A percentile compares a stretch with the other conserved stretches of the same genome.
Evolutionary conservation across 2,113 vertebrate species (phyloP).

Genomic region (Pionites leucogaster): DNA sequence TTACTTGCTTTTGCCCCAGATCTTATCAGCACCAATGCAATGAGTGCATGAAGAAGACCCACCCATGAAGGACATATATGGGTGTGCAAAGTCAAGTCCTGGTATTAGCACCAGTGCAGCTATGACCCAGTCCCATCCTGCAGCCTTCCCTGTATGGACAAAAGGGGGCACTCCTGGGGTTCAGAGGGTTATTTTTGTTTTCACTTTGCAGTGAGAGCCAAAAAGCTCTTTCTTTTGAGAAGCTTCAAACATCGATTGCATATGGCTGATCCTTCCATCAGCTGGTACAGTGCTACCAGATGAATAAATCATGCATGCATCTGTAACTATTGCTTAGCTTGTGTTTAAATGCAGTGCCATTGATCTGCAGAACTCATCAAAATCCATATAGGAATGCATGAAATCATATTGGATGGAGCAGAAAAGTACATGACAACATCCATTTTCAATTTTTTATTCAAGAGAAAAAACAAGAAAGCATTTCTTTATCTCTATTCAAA

Average conservation of each 20-base stretch:
- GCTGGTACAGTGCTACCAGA: slow-evolving; percentile 38
- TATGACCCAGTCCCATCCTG: neutral
- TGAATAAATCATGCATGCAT: slow-evolving; percentile 29
- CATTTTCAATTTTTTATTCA: slow-evolving; percentile 27
- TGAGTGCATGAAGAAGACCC: neutral
- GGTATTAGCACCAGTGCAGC: neutral
- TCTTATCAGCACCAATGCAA: neutral
- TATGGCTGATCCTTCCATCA: slow-evolving; percentile 19
- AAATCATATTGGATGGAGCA: slow-evolving; percentile 15
- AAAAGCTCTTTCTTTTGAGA: slow-evolving; percentile 33
- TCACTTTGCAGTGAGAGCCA: neutral
- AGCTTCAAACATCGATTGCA: slow-evolving; percentile 26
- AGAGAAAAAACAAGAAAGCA: neutral
- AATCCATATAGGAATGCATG: slow-evolving; percentile 15
- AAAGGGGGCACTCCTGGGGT: neutral
- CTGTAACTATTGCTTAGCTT: slow-evolving; percentile 51
- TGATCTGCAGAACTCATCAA: slow-evolving; percentile 44
- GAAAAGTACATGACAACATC: slow-evolving; percentile 27
- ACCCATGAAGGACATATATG: neutral
- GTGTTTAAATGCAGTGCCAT: slow-evolving; percentile 41
- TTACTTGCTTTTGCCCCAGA: neutral
- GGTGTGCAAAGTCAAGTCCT: neutral
- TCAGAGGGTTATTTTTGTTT: neutral
- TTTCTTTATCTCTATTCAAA: neutral
- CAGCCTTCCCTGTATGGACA: neutral